Conservation (phyloP, 2,797 vertebrate genomes). For the Bovichtus variegatus region DNA sequence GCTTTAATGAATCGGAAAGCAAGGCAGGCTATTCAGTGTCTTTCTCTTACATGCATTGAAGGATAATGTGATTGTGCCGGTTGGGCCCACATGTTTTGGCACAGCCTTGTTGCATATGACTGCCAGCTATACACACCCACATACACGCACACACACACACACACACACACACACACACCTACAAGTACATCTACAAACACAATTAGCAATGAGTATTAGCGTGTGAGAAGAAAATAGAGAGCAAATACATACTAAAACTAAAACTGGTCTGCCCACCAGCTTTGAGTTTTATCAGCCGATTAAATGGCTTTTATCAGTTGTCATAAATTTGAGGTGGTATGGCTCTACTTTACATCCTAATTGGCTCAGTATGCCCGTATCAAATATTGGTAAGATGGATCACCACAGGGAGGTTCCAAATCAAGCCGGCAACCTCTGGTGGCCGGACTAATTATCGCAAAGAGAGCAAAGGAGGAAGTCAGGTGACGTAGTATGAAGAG, state of each 20-base stretch:
- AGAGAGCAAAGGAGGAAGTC: too few species aligned
- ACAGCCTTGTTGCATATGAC: conserved; percentile 8
- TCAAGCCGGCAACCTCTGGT: too few species aligned
- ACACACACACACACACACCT: not conserved
- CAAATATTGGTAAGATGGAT: too few species aligned
- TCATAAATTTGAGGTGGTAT: too few species aligned
- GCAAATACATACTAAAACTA: not conserved
- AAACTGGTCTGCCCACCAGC: not conserved
- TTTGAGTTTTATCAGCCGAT: not conserved
- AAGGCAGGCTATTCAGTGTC: conserved; percentile 61
- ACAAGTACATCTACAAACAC: not conserved
- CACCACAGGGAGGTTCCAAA: too few species aligned
- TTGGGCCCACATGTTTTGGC: conserved; percentile 50
- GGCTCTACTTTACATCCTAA: too few species aligned
- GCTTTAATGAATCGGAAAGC: conserved; percentile 73
- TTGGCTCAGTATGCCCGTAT: too few species aligned
- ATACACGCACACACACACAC: not conserved
- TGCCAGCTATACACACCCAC: conserved; percentile 23
- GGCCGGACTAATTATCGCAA: too few species aligned
- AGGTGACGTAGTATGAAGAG: too few species aligned
- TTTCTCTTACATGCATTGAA: conserved; percentile 45
- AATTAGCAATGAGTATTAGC: conserved; percentile 7
- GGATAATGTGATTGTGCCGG: conserved; percentile 65
- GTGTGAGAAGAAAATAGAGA: conserved; percentile 9
- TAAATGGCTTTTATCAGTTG: not conserved